A percentile compares a stretch with the other conserved stretches of the same genome.
These are phyloP conservation scores for Corella eumyota DNA, from an alignment of 23 tunicate species.

Conservation along the genomic window DNA sequence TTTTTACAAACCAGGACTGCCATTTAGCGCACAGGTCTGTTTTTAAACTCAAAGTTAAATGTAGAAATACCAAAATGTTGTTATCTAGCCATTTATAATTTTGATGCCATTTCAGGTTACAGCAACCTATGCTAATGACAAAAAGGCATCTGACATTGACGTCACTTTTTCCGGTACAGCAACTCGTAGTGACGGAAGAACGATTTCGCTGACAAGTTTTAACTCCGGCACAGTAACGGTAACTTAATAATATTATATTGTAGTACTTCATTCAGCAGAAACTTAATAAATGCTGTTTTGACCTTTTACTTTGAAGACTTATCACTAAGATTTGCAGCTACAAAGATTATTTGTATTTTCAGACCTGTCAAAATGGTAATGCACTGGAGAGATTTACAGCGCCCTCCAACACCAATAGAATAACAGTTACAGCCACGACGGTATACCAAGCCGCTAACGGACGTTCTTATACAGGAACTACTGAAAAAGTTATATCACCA, in stretches of 20 bases:
- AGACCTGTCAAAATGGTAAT: slow-evolving; percentile 15
- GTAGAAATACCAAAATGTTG: too few species aligned
- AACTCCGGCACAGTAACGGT: too few species aligned
- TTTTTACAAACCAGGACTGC: slow-evolving; percentile 48
- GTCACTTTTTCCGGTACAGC: slow-evolving; percentile 5
- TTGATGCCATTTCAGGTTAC: too few species aligned
- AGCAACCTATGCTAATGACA: slow-evolving; percentile 7
- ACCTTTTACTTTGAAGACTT: too few species aligned
- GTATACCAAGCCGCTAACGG: background rate
- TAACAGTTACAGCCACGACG: slow-evolving; percentile 4
- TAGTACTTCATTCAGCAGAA: too few species aligned
- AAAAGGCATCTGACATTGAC: background rate
- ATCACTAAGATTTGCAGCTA: background rate
- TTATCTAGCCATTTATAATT: too few species aligned
- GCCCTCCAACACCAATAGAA: slow-evolving; percentile 3
- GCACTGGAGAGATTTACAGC: background rate
- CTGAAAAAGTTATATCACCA: background rate
- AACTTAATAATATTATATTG: too few species aligned
- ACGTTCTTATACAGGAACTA: background rate
- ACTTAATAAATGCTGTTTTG: too few species aligned
- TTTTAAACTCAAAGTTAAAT: too few species aligned
- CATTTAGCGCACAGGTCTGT: slow-evolving; percentile 11
- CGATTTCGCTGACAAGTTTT: too few species aligned
- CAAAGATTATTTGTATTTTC: background rate
- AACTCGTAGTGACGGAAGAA: slow-evolving; percentile 3